Conservation (phyloP, 53 echinoderm and acorn worm species). For the Actinopyga echinites region DNA sequence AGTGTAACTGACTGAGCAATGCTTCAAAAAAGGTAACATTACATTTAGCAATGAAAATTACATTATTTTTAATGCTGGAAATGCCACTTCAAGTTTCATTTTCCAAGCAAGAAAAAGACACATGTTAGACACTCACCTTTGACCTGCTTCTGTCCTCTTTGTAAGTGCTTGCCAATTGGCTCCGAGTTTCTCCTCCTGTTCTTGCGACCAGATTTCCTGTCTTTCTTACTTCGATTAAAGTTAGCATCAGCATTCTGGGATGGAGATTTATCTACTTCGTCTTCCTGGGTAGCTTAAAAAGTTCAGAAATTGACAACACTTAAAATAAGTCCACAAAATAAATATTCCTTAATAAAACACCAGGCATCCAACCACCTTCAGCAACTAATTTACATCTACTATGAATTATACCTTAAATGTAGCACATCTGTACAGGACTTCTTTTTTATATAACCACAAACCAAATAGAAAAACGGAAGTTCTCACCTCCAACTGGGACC, state of each 20-base stretch:
- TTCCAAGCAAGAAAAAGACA: background rate
- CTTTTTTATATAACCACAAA: background rate
- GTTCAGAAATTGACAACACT: too few relatives aligned
- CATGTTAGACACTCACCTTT: slow-evolving; percentile 65
- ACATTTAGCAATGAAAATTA: background rate
- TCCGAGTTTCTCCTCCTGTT: slow-evolving; percentile 90
- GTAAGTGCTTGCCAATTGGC: slow-evolving; percentile 78
- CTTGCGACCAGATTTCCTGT: slow-evolving; percentile 72
- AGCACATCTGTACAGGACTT: background rate
- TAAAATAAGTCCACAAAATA: background rate
- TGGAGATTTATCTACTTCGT: slow-evolving; percentile 47
- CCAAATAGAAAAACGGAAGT: background rate
- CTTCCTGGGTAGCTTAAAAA: slow-evolving; percentile 55
- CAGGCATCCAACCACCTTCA: too few relatives aligned
- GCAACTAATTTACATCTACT: too few relatives aligned
- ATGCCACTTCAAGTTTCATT: too few relatives aligned
- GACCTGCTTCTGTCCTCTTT: slow-evolving; percentile 91
- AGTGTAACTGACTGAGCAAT: too few relatives aligned
- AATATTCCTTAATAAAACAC: background rate
- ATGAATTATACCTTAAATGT: too few relatives aligned
- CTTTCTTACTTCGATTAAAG: slow-evolving; percentile 67
- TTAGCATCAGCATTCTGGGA: slow-evolving; percentile 23
- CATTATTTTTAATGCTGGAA: too few relatives aligned
- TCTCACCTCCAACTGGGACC: too few relatives aligned
- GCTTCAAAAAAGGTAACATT: background rate